These are phyloP conservation scores for Apogon talboti DNA, from an alignment of 2,797 vertebrate genomes.

Conservation along the genomic window DNA sequence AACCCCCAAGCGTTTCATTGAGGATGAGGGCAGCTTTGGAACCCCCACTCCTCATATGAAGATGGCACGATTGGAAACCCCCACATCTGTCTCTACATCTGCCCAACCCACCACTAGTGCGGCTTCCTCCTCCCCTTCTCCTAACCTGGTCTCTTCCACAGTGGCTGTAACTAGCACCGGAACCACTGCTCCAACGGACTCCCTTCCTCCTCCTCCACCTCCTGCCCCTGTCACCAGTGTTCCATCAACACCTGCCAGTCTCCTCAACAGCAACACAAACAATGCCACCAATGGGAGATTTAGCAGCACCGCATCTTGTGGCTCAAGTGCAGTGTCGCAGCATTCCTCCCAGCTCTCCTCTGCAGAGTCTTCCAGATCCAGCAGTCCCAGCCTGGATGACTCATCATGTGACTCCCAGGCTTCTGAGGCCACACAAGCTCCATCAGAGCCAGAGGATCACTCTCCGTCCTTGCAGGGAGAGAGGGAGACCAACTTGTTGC, in stretches of 20 bases:
- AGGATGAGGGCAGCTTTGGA: constrained; percentile 93
- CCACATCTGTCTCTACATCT: constrained; percentile 67
- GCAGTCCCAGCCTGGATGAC: constrained; percentile 94
- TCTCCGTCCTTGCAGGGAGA: constrained; percentile 87
- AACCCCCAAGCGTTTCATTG: constrained; percentile 97
- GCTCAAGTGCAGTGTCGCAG: constrained; percentile 94
- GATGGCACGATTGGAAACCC: constrained; percentile 89
- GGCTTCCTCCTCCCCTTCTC: constrained; percentile 63
- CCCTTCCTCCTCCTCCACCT: constrained; percentile 76
- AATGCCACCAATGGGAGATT: constrained; percentile 84
- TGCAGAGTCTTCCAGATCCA: constrained; percentile 96
- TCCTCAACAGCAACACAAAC: constrained; percentile 77
- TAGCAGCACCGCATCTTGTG: constrained; percentile 91
- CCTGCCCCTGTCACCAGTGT: constrained; percentile 59
- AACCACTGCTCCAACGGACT: constrained; percentile 56
- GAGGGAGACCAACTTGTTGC: constrained; percentile 76
- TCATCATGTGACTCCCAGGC: constrained; percentile 97
- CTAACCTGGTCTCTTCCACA: constrained; percentile 60
- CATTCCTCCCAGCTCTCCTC: constrained; percentile 97
- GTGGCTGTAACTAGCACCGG: constrained; percentile 55
- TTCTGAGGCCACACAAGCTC: constrained; percentile 92
- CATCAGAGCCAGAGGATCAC: constrained; percentile 89
- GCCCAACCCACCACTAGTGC: constrained; percentile 55
- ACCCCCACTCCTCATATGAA: constrained; percentile 89
- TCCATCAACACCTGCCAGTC: constrained; percentile 55